Base-by-base conservation (phyloP, 2,888 invertebrate genomes). In the Notodonta ziczac region DNA sequence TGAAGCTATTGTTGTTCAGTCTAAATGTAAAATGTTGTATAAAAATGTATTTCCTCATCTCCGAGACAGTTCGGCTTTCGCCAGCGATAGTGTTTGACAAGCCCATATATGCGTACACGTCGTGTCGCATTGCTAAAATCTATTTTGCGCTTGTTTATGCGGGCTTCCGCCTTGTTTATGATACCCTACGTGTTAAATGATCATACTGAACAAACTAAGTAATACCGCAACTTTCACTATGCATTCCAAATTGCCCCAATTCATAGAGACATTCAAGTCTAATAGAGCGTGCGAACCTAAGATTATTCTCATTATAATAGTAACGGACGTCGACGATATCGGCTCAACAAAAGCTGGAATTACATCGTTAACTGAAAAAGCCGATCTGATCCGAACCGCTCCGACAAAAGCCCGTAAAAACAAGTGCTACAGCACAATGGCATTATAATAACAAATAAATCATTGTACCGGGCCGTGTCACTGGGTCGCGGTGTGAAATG, bases 391-490 rank as follows among this genome's bases (percentile, higher is more conserved):
- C 39, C 24, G 39, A 54, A n/a, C 32, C n/a, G 39, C 57, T 59
- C 40, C 35, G 16, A 48, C 44, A 57, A 56, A 16, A 9, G 54
- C 8, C 53, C 44, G 59, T 59, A 56, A 59, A 58, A 61, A 57
- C 55, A 61, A 63, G 62, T 35, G 50, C 46, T 55, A 39, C n/a
- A 54, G 57, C 13, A 63, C 60, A 66, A 65, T 67, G 65, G 68
- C 58, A 69, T 72, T 67, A 70, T 56, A 70, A 64, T 74, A 72
- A 65, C 62, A 70, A 74, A 67, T 71, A 69, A 69, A 67, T 73
- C 66, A 69, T 77, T 78, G 74, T 76, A 76, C 76, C 77, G 70
- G 68, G 75, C 73, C 74, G 77, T 80, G 83, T 77, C 75, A 79
- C 70, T 77, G 75, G 80, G 81, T 75, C 74, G 74, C 73, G 69